A percentile compares a stretch with the other conserved stretches of the same genome.
phyloP scores from a whole-genome alignment of 1,140 invertebrate species.

The Ylistrum balloti region DNA sequence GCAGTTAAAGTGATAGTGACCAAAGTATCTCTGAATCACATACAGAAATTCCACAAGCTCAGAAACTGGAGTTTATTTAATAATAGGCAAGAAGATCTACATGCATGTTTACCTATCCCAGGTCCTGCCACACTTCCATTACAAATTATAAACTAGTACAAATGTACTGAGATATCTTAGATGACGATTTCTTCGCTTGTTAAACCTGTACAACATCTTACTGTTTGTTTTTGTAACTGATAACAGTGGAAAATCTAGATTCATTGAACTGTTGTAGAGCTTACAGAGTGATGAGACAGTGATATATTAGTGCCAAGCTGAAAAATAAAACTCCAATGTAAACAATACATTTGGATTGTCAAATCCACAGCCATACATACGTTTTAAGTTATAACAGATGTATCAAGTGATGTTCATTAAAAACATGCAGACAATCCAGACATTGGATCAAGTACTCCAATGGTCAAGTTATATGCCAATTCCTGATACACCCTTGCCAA shows the following conservation, averaged over 20 bases:
- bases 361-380: not conserved
- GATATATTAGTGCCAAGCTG: not conserved
- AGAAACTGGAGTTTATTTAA: no score
- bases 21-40: not conserved
- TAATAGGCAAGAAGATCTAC: no score
- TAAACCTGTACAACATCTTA: no score
- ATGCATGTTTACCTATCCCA: no score
- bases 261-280: not conserved
- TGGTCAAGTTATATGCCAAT: not conserved
- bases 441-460: not conserved
- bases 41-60: not conserved
- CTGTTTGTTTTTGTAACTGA: no score
- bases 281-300: not conserved
- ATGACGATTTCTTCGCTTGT: no score
- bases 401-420: not conserved
- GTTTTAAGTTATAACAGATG: not conserved
- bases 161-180: no score
- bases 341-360: not conserved
- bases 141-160: no score
- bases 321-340: not conserved
- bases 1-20: not conserved
- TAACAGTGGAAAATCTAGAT: not conserved
- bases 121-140: no score
- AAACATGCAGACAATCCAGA: not conserved
- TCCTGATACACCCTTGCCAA: not conserved